Evolutionary conservation across 2,113 vertebrate species (phyloP).

Genomic region (Tetrao urogallus): DNA sequence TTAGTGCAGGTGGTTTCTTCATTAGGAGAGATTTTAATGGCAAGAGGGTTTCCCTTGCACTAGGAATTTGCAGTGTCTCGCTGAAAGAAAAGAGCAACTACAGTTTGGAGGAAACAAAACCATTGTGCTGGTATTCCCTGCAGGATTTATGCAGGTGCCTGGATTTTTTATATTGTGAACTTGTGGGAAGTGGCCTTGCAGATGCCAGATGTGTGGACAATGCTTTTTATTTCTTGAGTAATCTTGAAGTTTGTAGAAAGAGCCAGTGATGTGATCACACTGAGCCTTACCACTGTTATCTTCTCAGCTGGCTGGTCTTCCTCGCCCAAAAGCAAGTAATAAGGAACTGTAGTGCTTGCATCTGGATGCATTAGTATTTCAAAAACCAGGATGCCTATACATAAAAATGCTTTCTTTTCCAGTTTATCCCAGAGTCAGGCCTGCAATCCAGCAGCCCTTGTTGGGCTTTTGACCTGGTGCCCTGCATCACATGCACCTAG

Average conservation of each 20-base stretch:
- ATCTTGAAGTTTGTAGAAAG: neutral
- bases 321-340: neutral
- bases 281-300: neutral
- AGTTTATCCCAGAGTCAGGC: neutral
- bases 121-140: neutral
- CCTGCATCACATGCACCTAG: neutral
- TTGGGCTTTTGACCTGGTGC: neutral
- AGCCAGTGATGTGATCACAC: neutral
- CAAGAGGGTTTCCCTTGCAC: neutral
- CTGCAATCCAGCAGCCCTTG: neutral
- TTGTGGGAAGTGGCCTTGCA: neutral
- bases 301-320: neutral
- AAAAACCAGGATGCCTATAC: neutral
- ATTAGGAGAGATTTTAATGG: neutral
- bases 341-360: neutral
- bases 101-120: neutral
- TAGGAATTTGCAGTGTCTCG: neutral
- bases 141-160: neutral
- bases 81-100: neutral
- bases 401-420: neutral
- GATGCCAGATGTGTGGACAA: neutral
- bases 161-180: neutral
- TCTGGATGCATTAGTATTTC: neutral
- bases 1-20: neutral
- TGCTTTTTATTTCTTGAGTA: neutral